Conservation (phyloP, 35 echinoderm and acorn worm genomes). For the Ophiothrix spiculata region DNA sequence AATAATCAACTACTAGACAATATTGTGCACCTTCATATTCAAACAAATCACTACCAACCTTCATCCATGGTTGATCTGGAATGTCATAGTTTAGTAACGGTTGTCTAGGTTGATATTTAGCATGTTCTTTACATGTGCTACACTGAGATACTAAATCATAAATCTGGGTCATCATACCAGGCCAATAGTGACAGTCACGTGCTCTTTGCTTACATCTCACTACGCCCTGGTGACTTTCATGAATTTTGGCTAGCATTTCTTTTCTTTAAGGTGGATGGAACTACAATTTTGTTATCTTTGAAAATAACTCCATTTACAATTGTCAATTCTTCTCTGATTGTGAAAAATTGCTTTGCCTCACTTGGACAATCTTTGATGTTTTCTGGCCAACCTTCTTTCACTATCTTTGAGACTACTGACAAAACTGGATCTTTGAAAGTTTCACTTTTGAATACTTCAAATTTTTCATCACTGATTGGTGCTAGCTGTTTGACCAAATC, state of each 20-base stretch:
- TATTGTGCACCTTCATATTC: slow-evolving; percentile 32
- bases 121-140: slow-evolving; percentile 27
- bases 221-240: slow-evolving; percentile 51
- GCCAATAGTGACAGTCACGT: slow-evolving; percentile 58
- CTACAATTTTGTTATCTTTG: background rate
- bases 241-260: slow-evolving; percentile 34
- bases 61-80: slow-evolving; percentile 43
- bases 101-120: slow-evolving; percentile 49
- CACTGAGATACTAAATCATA: slow-evolving; percentile 39
- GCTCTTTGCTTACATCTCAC: slow-evolving; percentile 55
- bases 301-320: background rate
- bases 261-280: background rate
- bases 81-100: slow-evolving; percentile 47
- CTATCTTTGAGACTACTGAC: background rate
- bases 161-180: slow-evolving; percentile 46
- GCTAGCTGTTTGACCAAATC: slow-evolving; percentile 36
- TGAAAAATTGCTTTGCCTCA: slow-evolving; percentile 15
- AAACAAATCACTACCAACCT: slow-evolving; percentile 48
- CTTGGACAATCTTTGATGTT: slow-evolving; percentile 33
- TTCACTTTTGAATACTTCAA: slow-evolving; percentile 31
- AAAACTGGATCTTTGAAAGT: slow-evolving; percentile 19
- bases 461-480: too few relatives aligned
- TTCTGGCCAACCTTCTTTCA: slow-evolving; percentile 40
- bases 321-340: slow-evolving; percentile 46
- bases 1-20: slow-evolving; percentile 47